Percentiles rank a stretch among this genome's conserved stretches.
phyloP scores from a whole-genome alignment of 2,888 invertebrate genomes.

The Brenthis ino region DNA sequence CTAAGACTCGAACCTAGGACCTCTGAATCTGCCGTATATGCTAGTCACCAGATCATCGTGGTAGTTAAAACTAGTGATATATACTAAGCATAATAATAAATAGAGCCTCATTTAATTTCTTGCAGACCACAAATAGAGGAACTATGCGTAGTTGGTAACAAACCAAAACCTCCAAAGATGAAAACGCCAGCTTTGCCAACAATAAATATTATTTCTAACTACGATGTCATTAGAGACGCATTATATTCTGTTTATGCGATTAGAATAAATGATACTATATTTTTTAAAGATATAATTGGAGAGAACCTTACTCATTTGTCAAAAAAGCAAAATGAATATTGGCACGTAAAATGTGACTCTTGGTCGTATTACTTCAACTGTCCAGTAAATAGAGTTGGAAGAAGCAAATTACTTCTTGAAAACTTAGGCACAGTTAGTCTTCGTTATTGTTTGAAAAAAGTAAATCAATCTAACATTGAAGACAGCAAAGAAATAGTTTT shows the following conservation, averaged over 20 bases:
- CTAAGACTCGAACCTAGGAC: too few species aligned
- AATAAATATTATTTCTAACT: slow-evolving; percentile 46
- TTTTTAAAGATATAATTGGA: slow-evolving; percentile 55
- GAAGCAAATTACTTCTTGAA: slow-evolving; percentile 66
- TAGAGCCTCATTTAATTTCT: too few species aligned
- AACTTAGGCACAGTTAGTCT: slow-evolving; percentile 78
- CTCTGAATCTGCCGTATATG: too few species aligned
- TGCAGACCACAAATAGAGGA: slow-evolving; percentile 57
- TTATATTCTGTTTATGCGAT: slow-evolving; percentile 57
- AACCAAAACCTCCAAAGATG: slow-evolving; percentile 54
- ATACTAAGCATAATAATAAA: too few species aligned
- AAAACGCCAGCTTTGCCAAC: slow-evolving; percentile 54
- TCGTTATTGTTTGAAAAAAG: slow-evolving; percentile 75
- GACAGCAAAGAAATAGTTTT: slow-evolving; percentile 56
- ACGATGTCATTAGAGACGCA: slow-evolving; percentile 33
- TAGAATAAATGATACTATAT: slow-evolving; percentile 65
- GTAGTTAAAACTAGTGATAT: too few species aligned
- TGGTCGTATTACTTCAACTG: slow-evolving; percentile 75
- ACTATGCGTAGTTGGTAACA: slow-evolving; percentile 61
- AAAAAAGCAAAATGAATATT: slow-evolving; percentile 49
- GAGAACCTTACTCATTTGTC: slow-evolving; percentile 48
- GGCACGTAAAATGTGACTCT: slow-evolving; percentile 56
- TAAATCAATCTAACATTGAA: slow-evolving; percentile 47
- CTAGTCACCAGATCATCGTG: too few species aligned
- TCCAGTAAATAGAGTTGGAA: slow-evolving; percentile 56